Evolutionary conservation across 2,797 vertebrate genomes (phyloP), one percentile per base, ranked within the genome.

Genomic region (Aulostomus chinensis): DNA sequence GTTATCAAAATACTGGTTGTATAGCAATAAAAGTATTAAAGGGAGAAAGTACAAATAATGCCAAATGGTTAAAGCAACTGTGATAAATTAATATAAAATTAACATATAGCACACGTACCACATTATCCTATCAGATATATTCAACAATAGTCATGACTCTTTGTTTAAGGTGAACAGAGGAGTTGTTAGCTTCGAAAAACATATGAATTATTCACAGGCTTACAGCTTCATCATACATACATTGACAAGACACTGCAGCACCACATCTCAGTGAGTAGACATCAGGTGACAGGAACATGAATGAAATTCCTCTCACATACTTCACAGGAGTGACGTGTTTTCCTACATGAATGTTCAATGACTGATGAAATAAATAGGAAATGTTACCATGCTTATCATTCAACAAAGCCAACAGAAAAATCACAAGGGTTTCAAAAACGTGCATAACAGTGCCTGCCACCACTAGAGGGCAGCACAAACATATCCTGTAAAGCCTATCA

Each of bases 21-120:
- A 18, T 7, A 14, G 9, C 20, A 10, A 16, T 14, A 15, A 33
- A 68, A 64, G 24, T 48, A 15, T 74, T 53, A 61, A 34, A 46
- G 62, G 13, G 17, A 71, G 38, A 67, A 45, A 70, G 32, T 67
- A 79, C 26, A 76, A 67, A 80, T 31, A 28, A 75, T 74, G 70
- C 45, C 77, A 74, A 80, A 76, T 22, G 18, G 56, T 78, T 49
- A 36, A 70, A 78, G 52, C 39, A 83, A 83, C 83, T 66, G 77
- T 31, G 82, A 85, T 83, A 87, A 87, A 86, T 83, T 56, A 73
- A 71, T 80, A 59, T 64, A 31, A 76, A 58, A 71, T 51, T 55
- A 49, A 71, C 35, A 53, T 54, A 20, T 35, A 18, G 47, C 45
- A 47, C 37, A 41, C 34, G 26, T 57, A 36, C 29, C 37, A 51